Evolutionary conservation across 2,797 vertebrate species (phyloP), one percentile per base, ranked within the genome.

Genomic region (Phrynocephalus forsythii): DNA sequence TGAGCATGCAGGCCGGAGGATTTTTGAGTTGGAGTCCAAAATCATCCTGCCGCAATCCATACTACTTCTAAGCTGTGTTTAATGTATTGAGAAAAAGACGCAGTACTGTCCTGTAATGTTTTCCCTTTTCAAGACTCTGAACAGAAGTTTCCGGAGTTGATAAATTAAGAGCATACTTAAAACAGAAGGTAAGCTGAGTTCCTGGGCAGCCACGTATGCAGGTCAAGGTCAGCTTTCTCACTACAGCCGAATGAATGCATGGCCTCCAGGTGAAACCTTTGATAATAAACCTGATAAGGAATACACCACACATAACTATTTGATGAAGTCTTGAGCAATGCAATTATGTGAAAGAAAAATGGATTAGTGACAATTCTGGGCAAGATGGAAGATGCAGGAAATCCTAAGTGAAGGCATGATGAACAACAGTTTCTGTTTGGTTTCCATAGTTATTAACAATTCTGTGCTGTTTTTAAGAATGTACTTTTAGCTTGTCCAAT

Each of bases 251-350:
- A 22, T 56, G 60, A 79, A 15, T 67, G 71, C 30, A 71, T 72
- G 50, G 22, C 26, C 90, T 66, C 56, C n/a, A 93, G n/a, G 83
- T 84, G 87, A 91, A 94, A 89, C 77, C 77, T n/a, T 91, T 93
- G 87, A 68, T 38, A 44, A 26, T 10, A 85, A 90, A 83, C 3
- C 52, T 73, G 76, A 71, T 86, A 92, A 48, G 78, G 68, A 81
- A 69, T 84, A 86, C 87, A 63, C 50, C 0, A 60, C 88, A 83
- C 88, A 85, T 30, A 91, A 85, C 81, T 72, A 79, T 68, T 82
- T 88, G 89, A 92, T 93, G 88, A 94, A 15, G 86, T 91, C 82
- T 91, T 86, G 91, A 91, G 86, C 91, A 92, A 93, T 82, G 60
- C 72, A 88, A 85, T 91, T 90, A 91, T 85, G 85, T 79, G 92